phyloP scores from a whole-genome alignment of 2,797 vertebrate genomes.

The Semotilus atromaculatus region DNA sequence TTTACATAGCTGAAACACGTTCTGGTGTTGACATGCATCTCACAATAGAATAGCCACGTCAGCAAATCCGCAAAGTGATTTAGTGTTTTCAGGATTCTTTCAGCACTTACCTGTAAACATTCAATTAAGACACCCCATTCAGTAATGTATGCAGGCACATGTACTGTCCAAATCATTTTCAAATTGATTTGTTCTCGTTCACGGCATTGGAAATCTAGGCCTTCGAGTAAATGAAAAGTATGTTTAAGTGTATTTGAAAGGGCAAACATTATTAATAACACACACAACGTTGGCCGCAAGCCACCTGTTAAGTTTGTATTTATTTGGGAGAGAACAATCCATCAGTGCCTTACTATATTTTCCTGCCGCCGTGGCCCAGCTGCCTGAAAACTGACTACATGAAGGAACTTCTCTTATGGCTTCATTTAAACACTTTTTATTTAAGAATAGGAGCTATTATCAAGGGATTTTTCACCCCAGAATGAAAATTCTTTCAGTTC shows the following conservation, averaged over 20 bases:
- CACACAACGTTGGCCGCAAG: conserved; percentile 73
- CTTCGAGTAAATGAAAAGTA: conserved; percentile 68
- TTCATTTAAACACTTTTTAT: conserved; percentile 9
- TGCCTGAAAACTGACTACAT: not conserved
- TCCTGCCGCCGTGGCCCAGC: not conserved
- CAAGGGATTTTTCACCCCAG: not conserved
- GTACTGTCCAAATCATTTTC: conserved; percentile 61
- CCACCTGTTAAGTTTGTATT: conserved; percentile 76
- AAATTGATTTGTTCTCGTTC: conserved; percentile 64
- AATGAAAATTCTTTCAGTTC: not conserved
- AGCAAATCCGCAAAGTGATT: conserved; percentile 62
- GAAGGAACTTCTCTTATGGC: conserved; percentile 21
- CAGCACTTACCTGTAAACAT: conserved; percentile 68
- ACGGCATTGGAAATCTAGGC: conserved; percentile 65
- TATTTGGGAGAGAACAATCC: conserved; percentile 68
- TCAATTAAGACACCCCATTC: conserved; percentile 63
- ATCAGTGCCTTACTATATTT: conserved; percentile 67
- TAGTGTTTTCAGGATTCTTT: conserved; percentile 52
- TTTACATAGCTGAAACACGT: conserved; percentile 15
- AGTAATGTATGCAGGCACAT: conserved; percentile 56
- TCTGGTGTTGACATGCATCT: conserved; percentile 39
- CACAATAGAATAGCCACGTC: conserved; percentile 68
- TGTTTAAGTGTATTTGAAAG: conserved; percentile 70
- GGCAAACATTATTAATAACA: conserved; percentile 90
- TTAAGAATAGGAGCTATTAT: not conserved